Evolutionary conservation across 2,797 vertebrate genomes (phyloP).

Genomic region (Lemur catta): DNA sequence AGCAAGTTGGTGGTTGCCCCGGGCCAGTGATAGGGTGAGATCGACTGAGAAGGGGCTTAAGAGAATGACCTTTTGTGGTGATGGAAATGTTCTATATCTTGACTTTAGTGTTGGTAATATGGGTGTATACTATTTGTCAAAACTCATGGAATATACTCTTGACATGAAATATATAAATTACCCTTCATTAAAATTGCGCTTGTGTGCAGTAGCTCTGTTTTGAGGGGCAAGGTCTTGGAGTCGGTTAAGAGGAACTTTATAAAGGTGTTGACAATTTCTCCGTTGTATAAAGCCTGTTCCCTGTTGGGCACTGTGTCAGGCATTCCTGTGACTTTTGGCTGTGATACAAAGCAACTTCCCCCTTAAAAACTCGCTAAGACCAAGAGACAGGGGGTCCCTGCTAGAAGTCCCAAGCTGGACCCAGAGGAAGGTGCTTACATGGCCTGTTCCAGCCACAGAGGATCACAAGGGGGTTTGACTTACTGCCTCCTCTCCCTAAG

Average conservation of each 20-base stretch:
- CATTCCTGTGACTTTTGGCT: background rate
- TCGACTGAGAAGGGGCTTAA: background rate
- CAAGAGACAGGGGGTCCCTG: background rate
- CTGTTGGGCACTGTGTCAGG: background rate
- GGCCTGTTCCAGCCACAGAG: background rate
- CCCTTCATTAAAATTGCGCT: background rate
- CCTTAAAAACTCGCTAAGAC: background rate
- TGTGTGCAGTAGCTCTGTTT: background rate
- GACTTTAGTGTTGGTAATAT: background rate
- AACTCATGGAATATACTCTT: background rate
- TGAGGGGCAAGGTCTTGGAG: background rate
- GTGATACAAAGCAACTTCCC: background rate
- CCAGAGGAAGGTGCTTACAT: background rate
- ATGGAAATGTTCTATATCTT: background rate
- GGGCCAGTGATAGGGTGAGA: background rate
- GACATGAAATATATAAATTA: background rate
- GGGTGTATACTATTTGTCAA: background rate
- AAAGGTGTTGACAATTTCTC: background rate
- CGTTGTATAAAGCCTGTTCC: background rate
- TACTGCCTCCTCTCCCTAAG: background rate
- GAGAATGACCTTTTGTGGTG: background rate
- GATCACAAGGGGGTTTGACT: background rate
- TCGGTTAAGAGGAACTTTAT: background rate
- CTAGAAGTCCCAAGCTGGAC: background rate
- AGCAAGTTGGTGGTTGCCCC: background rate